Percentiles rank a stretch among this genome's conserved stretches.
phyloP scores from a whole-genome alignment of 2,113 vertebrate species.

The Leucosticte australis region DNA sequence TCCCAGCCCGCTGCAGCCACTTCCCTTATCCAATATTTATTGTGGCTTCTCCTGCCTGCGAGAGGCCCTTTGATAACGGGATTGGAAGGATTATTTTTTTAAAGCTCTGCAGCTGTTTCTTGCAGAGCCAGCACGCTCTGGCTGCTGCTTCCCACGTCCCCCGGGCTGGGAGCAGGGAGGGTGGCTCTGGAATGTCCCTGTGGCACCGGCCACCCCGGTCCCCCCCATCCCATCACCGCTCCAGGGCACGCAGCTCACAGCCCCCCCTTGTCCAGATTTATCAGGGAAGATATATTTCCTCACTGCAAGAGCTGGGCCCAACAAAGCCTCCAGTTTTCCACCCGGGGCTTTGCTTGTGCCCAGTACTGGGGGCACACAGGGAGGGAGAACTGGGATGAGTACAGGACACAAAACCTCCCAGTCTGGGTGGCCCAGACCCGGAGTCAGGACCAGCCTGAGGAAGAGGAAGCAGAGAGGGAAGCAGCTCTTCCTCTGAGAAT shows the following conservation, averaged over 20 bases:
- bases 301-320: neutral
- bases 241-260: accelerated
- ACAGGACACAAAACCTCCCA: neutral
- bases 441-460: neutral
- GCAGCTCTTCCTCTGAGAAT: neutral
- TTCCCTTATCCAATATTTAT: neutral
- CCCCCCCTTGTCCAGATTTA: accelerated
- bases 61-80: neutral
- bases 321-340: accelerated
- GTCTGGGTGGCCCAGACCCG: neutral
- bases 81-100: neutral
- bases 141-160: neutral
- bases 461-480: neutral
- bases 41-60: neutral
- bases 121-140: neutral
- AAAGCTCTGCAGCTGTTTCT: neutral
- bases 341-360: neutral
- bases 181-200: neutral
- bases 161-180: neutral
- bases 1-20: neutral
- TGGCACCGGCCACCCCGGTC: neutral
- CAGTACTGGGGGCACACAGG: neutral
- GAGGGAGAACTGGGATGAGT: neutral
- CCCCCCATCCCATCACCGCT: accelerated
- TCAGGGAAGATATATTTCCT: neutral